Conservation (phyloP, 2,888 invertebrate species). For the Patella ulyssiponensis region DNA sequence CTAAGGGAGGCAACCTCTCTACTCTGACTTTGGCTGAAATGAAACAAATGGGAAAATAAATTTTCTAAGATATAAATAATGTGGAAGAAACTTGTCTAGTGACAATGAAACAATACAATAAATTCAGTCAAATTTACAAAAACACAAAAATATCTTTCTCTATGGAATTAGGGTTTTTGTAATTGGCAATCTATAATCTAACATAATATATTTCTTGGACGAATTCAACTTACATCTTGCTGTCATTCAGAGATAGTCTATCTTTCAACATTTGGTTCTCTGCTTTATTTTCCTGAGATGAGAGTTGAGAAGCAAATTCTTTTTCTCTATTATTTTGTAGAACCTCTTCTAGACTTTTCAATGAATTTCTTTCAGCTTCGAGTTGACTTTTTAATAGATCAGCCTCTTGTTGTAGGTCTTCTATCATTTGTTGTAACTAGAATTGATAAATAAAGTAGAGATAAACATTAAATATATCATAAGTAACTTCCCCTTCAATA, state of each 20-base stretch:
- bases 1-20: slow-evolving; percentile 68
- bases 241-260: slow-evolving; percentile 69
- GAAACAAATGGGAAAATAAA: background rate
- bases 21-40: slow-evolving; percentile 68
- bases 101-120: background rate
- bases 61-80: too few relatives aligned
- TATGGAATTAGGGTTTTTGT: too few relatives aligned
- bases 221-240: slow-evolving; percentile 66
- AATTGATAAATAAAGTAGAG: background rate
- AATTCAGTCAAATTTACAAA: background rate
- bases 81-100: too few relatives aligned
- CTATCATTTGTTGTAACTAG: slow-evolving; percentile 60
- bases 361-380: slow-evolving; percentile 57
- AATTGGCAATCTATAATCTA: too few relatives aligned
- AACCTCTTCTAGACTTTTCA: slow-evolving; percentile 69
- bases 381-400: slow-evolving; percentile 64
- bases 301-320: slow-evolving; percentile 71
- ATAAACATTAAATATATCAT: too few relatives aligned
- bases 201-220: background rate
- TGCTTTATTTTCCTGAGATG: slow-evolving; percentile 68
- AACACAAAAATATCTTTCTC: too few relatives aligned
- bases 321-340: slow-evolving; percentile 70
- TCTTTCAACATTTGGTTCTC: slow-evolving; percentile 71
- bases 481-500: too few relatives aligned
- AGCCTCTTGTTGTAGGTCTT: slow-evolving; percentile 65